Conservation (phyloP, 2,113 vertebrate species). For the Pomatostomus ruficeps region DNA sequence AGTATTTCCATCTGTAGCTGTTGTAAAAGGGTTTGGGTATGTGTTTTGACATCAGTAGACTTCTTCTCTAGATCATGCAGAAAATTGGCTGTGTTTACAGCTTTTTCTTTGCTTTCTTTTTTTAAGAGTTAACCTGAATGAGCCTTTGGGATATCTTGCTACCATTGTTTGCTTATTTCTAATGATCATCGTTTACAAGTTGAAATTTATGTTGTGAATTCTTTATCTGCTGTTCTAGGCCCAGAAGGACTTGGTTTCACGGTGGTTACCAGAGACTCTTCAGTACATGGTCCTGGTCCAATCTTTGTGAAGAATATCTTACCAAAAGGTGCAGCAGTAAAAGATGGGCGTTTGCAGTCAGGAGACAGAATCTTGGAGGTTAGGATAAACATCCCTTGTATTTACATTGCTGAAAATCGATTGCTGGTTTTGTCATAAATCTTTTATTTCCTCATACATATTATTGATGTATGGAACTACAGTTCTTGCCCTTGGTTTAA, state of each 20-base stretch:
- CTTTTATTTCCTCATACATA: not conserved
- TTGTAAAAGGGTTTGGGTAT: not conserved
- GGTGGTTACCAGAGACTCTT: slow-evolving; percentile 95
- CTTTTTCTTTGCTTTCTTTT: not conserved
- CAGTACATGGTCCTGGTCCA: slow-evolving; percentile 88
- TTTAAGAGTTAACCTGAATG: not conserved
- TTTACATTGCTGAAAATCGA: not conserved
- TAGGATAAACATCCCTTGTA: not conserved
- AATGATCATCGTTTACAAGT: not conserved
- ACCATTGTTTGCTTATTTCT: not conserved
- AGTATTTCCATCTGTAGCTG: not conserved
- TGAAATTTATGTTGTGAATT: not conserved
- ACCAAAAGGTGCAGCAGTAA: slow-evolving; percentile 91
- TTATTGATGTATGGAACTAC: not conserved
- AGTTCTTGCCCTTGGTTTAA: not conserved
- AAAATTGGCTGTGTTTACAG: not conserved
- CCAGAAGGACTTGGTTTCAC: slow-evolving; percentile 96
- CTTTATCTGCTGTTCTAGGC: slow-evolving; percentile 69
- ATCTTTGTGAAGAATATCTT: slow-evolving; percentile 98
- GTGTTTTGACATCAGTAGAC: not conserved
- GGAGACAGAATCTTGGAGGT: slow-evolving; percentile 97
- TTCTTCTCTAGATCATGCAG: not conserved
- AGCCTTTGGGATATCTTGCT: not conserved
- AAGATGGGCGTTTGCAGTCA: slow-evolving; percentile 93
- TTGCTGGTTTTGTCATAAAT: not conserved